Evolutionary conservation across 1,140 invertebrate species (phyloP).

Genomic region (Lucilia cuprina): DNA sequence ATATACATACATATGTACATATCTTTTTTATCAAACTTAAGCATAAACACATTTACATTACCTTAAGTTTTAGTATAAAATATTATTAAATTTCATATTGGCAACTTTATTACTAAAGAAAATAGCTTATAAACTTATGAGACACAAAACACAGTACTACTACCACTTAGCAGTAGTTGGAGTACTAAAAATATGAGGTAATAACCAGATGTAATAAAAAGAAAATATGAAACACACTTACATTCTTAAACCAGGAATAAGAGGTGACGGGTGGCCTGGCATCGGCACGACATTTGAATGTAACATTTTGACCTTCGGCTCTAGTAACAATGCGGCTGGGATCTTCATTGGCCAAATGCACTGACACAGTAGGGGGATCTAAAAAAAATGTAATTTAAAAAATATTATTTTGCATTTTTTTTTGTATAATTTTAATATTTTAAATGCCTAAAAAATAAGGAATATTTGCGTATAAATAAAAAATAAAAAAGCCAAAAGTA

Average conservation of each 20-base stretch:
- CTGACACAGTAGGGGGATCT: slow-evolving; percentile 62
- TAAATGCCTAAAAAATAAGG: neutral
- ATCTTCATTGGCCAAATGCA: slow-evolving; percentile 62
- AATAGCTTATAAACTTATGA: no score
- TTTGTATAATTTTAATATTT: neutral
- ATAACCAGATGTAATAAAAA: neutral
- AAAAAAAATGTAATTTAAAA: neutral
- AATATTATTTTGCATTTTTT: neutral
- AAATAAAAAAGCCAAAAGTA: slow-evolving; percentile 23
- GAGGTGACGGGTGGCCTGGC: slow-evolving; percentile 59
- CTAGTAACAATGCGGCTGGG: slow-evolving; percentile 60
- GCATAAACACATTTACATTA: no score
- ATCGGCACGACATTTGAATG: slow-evolving; percentile 61
- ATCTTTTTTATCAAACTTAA: no score
- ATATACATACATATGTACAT: no score
- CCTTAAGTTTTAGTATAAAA: no score
- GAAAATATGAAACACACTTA: slow-evolving; percentile 45
- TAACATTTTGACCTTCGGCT: slow-evolving; percentile 61
- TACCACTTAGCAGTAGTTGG: no score
- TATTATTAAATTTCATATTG: no score
- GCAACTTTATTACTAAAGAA: no score
- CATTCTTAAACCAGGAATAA: slow-evolving; percentile 63
- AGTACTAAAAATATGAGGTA: neutral
- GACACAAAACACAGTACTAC: no score
- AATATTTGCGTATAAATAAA: neutral